Conservation (phyloP, 2,888 invertebrate genomes). For the Panopea generosa region DNA sequence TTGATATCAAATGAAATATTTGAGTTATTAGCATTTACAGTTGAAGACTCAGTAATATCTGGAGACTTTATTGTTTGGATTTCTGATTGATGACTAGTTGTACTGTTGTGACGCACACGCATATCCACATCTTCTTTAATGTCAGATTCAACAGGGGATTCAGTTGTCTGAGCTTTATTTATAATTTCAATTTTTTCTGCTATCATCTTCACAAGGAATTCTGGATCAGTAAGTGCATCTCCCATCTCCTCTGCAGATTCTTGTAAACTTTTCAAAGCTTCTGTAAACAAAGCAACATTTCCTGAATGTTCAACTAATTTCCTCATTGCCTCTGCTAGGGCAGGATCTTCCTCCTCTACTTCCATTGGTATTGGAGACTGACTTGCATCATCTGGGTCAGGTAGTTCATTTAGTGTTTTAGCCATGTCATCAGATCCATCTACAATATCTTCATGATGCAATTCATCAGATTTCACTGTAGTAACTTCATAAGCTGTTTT, state of each 20-base stretch:
- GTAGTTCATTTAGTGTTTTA: constrained; percentile 53
- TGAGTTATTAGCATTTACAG: background rate
- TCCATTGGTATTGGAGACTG: constrained; percentile 29
- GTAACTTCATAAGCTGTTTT: background rate
- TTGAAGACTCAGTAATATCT: constrained; percentile 5
- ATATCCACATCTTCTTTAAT: too few relatives aligned
- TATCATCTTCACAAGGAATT: constrained; percentile 54
- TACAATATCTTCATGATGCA: constrained; percentile 33
- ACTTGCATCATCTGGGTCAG: constrained; percentile 53
- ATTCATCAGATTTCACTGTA: background rate
- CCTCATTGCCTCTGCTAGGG: constrained; percentile 49
- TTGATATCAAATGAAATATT: constrained; percentile 5
- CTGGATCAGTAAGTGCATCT: constrained; percentile 48
- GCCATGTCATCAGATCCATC: constrained; percentile 50
- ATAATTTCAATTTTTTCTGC: constrained; percentile 55
- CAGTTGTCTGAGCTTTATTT: background rate
- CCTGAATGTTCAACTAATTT: constrained; percentile 60
- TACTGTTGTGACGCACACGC: background rate
- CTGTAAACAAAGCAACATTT: constrained; percentile 48
- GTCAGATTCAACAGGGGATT: too few relatives aligned
- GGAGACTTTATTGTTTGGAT: constrained; percentile 34
- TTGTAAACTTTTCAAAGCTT: constrained; percentile 49
- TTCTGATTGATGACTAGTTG: background rate
- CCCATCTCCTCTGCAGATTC: constrained; percentile 56
- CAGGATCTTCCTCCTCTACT: constrained; percentile 34